Percentiles rank a stretch among this genome's conserved stretches.
These are phyloP conservation scores for Cephus rjabovi DNA, from an alignment of 2,888 invertebrate species.

Conservation along the genomic window DNA sequence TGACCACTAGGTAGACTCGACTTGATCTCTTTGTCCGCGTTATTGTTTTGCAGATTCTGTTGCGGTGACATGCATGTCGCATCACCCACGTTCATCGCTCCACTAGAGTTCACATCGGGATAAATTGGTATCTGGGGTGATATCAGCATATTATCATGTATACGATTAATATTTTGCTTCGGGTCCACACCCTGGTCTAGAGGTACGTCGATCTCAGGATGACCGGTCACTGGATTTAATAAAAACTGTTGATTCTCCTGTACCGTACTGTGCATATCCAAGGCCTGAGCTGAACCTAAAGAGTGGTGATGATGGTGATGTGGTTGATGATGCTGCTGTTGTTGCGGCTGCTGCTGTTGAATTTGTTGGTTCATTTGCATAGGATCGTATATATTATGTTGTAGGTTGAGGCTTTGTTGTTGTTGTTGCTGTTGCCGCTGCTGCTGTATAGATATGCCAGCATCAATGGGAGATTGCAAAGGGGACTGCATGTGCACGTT, in stretches of 20 bases:
- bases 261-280: constrained; percentile 44
- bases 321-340: constrained; percentile 45
- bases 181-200: constrained; percentile 49
- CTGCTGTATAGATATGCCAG: constrained; percentile 18
- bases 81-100: constrained; percentile 34
- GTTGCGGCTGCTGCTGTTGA: constrained; percentile 55
- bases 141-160: constrained; percentile 28
- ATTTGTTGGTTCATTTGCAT: constrained; percentile 47
- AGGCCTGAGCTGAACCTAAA: constrained; percentile 41
- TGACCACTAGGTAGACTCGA: constrained; percentile 22
- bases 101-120: constrained; percentile 33
- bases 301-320: constrained; percentile 40
- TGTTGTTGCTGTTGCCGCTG: constrained; percentile 32
- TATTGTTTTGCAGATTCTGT: constrained; percentile 39
- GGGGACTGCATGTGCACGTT: constrained; percentile 29
- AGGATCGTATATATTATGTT: constrained; percentile 25
- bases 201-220: constrained; percentile 61
- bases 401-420: constrained; percentile 29
- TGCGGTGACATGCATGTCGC: constrained; percentile 11
- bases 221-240: constrained; percentile 54
- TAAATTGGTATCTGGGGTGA: constrained; percentile 28
- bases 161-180: constrained; percentile 39
- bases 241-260: constrained; percentile 56
- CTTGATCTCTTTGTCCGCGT: constrained; percentile 46
- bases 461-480: constrained; percentile 45